These are phyloP conservation scores for Dipodomys stephensi DNA, from an alignment of 2,113 vertebrate genomes.

Conservation along the genomic window DNA sequence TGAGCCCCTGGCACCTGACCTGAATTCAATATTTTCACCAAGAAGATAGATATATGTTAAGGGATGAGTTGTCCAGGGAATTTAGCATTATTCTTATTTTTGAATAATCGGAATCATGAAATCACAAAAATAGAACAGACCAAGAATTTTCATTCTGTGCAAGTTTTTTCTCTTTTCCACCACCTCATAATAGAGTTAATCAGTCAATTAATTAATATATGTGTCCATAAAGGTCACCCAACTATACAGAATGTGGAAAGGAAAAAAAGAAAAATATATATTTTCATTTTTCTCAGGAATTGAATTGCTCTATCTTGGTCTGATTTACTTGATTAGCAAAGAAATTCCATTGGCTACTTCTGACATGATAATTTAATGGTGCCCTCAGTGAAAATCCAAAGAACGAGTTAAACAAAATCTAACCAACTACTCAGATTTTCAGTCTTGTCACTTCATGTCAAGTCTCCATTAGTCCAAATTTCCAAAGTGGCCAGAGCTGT, in stretches of 20 bases:
- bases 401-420: neutral
- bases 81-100: neutral
- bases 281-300: neutral
- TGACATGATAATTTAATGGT: neutral
- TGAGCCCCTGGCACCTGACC: neutral
- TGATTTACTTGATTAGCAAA: neutral
- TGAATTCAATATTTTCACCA: neutral
- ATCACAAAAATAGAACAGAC: neutral
- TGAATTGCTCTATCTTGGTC: neutral
- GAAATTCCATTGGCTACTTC: neutral
- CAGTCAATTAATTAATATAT: neutral
- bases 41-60: neutral
- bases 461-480: neutral
- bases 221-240: neutral
- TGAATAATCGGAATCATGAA: neutral
- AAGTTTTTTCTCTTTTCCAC: neutral
- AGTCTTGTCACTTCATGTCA: neutral
- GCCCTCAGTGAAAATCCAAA: neutral
- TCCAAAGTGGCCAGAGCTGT: neutral
- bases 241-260: neutral
- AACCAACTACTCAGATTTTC: neutral
- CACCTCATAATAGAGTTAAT: neutral
- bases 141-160: neutral
- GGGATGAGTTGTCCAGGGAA: neutral
- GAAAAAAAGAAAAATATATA: neutral